Evolutionary conservation across 2,113 vertebrate species (phyloP), one percentile per base, ranked within the genome.

Genomic region (Vidua chalybeata): DNA sequence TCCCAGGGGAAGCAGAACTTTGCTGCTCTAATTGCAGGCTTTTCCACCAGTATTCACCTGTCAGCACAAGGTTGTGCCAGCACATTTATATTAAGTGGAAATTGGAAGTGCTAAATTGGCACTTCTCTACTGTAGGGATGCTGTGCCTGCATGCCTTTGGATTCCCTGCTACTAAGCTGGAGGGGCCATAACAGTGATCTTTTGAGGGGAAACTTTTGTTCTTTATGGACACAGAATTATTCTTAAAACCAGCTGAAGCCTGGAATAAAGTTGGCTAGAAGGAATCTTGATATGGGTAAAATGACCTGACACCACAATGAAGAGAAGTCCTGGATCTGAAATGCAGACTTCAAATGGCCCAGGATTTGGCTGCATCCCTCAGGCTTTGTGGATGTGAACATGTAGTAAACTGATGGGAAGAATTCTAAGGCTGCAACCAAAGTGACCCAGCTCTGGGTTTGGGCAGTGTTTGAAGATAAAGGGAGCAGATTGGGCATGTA

Each of bases 11-110:
- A 85, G 55, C 46, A 33, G 43, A 88, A 41, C n/a, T 88, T 78
- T 1, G 6, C 56, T 11, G 22, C 27, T 86, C 59, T 96, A 79
- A 83, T 93, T 88, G 62, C 83, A 69, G 18, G 26, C 49, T 64
- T 77, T 81, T 92, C 68, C 55, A 90, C 76, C 64, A 71, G 88
- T 61, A 76, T 77, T 88, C 83, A 84, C 90, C 85, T 90, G 79
- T 88, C 76, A 95, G 83, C 79, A 51, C 30, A 56, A 86, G 63
- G 59, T 84, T 90, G 68, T 89, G 88, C 86, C 85, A 86, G 55
- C 68, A 90, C 92, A 93, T 89, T 79, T 95, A 67, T 90, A 92
- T 97, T 84, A 95, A 88, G 48, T 0, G 6, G 59, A 71, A 96
- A 77, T 86, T 80, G 86, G 85, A 92, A n/a, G n/a, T n/a, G n/a